Percentiles rank a stretch among this genome's conserved stretches.
phyloP scores from a whole-genome alignment of 2,888 invertebrate species.

The Nezara viridula region DNA sequence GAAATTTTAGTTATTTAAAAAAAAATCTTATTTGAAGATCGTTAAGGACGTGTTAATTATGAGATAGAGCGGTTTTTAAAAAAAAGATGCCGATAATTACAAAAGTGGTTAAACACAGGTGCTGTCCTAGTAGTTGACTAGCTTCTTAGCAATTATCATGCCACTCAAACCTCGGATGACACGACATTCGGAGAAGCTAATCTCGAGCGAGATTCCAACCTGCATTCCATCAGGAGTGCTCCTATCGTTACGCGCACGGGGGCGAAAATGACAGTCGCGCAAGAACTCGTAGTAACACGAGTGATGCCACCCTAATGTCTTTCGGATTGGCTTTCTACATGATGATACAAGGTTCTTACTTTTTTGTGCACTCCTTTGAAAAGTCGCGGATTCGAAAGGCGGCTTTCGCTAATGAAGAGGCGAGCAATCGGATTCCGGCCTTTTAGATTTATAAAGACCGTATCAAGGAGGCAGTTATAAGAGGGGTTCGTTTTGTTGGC shows the following conservation, averaged over 20 bases:
- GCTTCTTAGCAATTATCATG: background rate
- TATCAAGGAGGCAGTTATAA: background rate
- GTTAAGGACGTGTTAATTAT: background rate
- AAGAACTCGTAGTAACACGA: background rate
- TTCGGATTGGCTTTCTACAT: background rate
- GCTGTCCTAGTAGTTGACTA: background rate
- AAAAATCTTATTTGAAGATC: background rate
- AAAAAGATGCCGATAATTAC: background rate
- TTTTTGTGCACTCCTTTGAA: background rate
- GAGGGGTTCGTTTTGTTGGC: background rate
- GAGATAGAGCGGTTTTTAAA: background rate
- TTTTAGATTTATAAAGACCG: background rate
- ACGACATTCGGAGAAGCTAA: background rate
- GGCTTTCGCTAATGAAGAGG: background rate
- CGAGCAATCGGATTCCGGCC: background rate
- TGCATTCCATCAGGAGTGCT: background rate
- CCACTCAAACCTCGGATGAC: background rate
- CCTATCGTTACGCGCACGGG: conserved; percentile 12
- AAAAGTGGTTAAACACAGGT: conserved; percentile 12
- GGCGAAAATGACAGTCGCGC: background rate
- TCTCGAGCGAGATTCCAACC: background rate
- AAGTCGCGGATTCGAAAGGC: background rate
- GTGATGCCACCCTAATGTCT: background rate
- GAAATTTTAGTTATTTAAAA: too few relatives aligned
- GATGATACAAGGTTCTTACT: background rate